Evolutionary conservation across 2,113 vertebrate species (phyloP).

Genomic region (Ciconia maguari): DNA sequence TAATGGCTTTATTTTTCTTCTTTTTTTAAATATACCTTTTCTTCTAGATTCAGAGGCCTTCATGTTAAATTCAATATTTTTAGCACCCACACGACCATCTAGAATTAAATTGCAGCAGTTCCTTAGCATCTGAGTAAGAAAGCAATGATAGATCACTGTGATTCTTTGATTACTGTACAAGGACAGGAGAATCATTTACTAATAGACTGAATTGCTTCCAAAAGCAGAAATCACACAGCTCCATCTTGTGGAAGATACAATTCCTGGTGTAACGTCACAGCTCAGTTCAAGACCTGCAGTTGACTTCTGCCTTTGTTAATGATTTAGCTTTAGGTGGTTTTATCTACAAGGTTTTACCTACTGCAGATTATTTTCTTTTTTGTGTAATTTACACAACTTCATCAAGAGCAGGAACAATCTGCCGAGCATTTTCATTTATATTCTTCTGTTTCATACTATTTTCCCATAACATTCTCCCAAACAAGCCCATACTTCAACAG

Average conservation of each 20-base stretch:
- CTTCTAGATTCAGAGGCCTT: slow-evolving; percentile 17
- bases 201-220: background rate
- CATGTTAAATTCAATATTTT: slow-evolving; percentile 48
- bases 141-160: slow-evolving; percentile 16
- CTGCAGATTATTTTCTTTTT: background rate
- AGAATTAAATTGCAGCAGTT: slow-evolving; percentile 46
- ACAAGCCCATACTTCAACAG: background rate
- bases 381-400: background rate
- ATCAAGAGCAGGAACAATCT: background rate
- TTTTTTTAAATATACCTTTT: background rate
- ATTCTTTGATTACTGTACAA: too few species aligned
- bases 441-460: background rate
- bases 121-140: slow-evolving; percentile 34
- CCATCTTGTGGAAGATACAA: slow-evolving; percentile 70
- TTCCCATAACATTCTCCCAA: background rate
- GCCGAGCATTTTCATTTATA: background rate
- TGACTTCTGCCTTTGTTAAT: background rate
- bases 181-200: background rate
- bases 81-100: slow-evolving; percentile 16
- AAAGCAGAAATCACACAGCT: slow-evolving; percentile 59
- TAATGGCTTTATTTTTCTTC: background rate
- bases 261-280: background rate
- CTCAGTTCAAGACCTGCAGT: background rate
- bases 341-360: background rate
- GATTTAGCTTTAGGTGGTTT: background rate